phyloP scores from a whole-genome alignment of 2,888 invertebrate species.

The Palloptera scutellata region DNA sequence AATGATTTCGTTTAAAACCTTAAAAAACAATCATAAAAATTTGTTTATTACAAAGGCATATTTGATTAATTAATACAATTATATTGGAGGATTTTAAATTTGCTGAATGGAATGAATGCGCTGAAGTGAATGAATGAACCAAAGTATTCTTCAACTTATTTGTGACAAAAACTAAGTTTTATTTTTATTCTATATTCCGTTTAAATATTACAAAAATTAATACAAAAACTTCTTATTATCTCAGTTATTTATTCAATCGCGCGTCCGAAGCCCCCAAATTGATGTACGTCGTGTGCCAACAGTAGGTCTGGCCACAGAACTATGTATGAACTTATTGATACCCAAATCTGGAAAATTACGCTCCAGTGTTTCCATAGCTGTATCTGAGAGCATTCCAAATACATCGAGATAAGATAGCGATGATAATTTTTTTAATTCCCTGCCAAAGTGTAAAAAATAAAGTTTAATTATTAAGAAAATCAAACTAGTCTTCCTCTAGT shows the following conservation, averaged over 20 bases:
- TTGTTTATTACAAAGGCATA: too few species aligned
- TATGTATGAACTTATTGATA: slow-evolving; percentile 80
- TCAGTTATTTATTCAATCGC: slow-evolving; percentile 68
- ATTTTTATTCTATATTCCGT: too few species aligned
- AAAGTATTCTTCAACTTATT: too few species aligned
- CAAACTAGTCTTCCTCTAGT: background rate
- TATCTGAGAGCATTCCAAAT: slow-evolving; percentile 77
- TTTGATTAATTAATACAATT: too few species aligned
- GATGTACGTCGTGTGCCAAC: slow-evolving; percentile 87
- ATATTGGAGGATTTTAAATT: too few species aligned
- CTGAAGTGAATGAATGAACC: too few species aligned
- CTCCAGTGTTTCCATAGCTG: slow-evolving; percentile 67
- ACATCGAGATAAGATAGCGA: slow-evolving; percentile 80
- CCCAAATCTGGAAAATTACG: slow-evolving; percentile 69
- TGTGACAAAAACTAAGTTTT: too few species aligned
- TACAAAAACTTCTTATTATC: slow-evolving; percentile 4
- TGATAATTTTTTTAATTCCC: slow-evolving; percentile 70
- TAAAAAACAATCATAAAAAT: too few species aligned
- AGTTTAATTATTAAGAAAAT: background rate
- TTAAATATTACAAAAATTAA: too few species aligned
- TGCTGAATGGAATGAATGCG: too few species aligned
- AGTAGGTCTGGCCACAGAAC: slow-evolving; percentile 89
- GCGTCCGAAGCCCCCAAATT: slow-evolving; percentile 86
- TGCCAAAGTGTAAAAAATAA: slow-evolving; percentile 43
- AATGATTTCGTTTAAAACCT: too few species aligned